phyloP scores from a whole-genome alignment of 2,888 invertebrate species.

The Yponomeuta evonymella region DNA sequence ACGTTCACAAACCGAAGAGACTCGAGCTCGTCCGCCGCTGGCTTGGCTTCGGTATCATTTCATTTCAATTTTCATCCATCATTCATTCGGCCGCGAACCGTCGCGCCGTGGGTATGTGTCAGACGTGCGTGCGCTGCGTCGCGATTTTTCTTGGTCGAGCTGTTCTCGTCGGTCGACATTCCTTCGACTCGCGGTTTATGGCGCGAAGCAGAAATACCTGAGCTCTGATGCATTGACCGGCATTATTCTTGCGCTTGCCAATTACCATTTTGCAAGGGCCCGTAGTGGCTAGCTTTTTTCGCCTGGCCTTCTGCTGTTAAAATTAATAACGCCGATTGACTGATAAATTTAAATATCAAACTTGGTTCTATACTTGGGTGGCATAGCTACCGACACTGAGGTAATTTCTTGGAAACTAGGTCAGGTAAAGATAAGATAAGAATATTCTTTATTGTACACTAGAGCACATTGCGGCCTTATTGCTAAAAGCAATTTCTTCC shows the following conservation, averaged over 20 bases:
- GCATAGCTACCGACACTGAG: neutral
- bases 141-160: slow-evolving; percentile 42
- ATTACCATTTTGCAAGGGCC: slow-evolving; percentile 31
- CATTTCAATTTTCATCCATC: neutral
- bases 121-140: slow-evolving; percentile 31
- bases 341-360: no score
- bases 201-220: slow-evolving; percentile 68
- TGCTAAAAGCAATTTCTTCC: no score
- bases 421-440: neutral
- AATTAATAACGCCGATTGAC: no score
- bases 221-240: slow-evolving; percentile 60
- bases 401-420: neutral
- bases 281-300: slow-evolving; percentile 20
- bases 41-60: neutral
- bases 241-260: slow-evolving; percentile 42
- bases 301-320: neutral
- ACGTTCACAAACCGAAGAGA: neutral
- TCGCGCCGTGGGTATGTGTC: slow-evolving; percentile 18
- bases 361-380: no score
- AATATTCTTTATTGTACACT: no score
- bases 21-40: neutral
- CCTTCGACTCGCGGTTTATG: slow-evolving; percentile 57
- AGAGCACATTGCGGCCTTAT: no score
- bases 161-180: slow-evolving; percentile 65
- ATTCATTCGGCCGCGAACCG: slow-evolving; percentile 47